A percentile compares a stretch with the other conserved stretches of the same genome.
Conservation (phyloP, 2,113 vertebrate species). For the Pterocles orientalis region DNA sequence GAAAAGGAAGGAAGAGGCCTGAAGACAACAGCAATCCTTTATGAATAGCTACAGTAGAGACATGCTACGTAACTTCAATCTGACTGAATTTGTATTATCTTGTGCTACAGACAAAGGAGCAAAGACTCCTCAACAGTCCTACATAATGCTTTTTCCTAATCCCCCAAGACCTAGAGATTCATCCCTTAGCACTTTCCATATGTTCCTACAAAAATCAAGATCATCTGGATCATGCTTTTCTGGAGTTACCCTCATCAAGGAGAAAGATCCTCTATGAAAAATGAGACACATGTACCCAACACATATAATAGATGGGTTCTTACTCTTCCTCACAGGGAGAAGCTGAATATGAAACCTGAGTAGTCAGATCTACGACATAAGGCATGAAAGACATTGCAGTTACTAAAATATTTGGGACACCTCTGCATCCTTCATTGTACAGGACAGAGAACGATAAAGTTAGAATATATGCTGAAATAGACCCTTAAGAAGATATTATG, state of each 20-base stretch:
- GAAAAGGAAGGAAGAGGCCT: not conserved
- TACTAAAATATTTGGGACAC: not conserved
- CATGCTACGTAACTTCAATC: not conserved
- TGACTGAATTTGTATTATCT: not conserved
- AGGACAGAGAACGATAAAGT: not conserved
- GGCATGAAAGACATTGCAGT: not conserved
- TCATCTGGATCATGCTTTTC: not conserved
- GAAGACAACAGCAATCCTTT: not conserved
- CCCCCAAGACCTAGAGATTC: not conserved
- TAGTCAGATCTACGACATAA: rapidly evolving
- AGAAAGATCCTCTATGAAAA: not conserved
- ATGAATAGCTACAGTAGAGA: not conserved
- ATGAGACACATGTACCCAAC: rapidly evolving
- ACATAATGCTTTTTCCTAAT: not conserved
- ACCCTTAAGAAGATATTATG: not conserved
- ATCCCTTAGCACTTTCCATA: not conserved
- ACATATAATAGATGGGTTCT: not conserved
- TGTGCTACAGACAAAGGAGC: not conserved
- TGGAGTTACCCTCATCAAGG: not conserved
- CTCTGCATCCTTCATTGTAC: not conserved
- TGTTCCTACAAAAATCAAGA: not conserved
- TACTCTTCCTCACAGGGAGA: rapidly evolving
- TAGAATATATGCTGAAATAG: not conserved
- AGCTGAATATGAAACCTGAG: not conserved
- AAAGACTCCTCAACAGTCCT: not conserved